Percentiles rank a stretch among this genome's conserved stretches.
phyloP scores from a whole-genome alignment of 2,797 vertebrate species.

The Scyliorhinus canicula region DNA sequence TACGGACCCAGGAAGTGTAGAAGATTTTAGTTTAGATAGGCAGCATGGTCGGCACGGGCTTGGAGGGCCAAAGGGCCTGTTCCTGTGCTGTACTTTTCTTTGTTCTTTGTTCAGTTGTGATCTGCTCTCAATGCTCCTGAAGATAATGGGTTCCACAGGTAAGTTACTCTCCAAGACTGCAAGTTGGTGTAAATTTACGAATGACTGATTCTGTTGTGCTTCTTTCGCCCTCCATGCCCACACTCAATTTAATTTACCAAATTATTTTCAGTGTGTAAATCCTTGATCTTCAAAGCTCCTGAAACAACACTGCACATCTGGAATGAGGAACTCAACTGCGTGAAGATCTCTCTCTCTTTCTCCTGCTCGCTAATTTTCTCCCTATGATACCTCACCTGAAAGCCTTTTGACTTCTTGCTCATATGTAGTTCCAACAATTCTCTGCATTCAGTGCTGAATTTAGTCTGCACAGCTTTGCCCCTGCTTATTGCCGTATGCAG shows the following conservation, averaged over 20 bases:
- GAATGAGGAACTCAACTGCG: too few species aligned
- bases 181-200: neutral
- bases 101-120: too few species aligned
- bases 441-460: neutral
- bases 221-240: neutral
- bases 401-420: neutral
- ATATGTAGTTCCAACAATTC: neutral
- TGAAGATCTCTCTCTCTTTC: neutral
- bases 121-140: neutral
- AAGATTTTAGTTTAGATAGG: too few species aligned
- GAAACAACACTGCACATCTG: neutral
- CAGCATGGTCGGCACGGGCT: too few species aligned
- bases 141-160: neutral
- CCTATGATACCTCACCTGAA: neutral
- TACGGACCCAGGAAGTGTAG: too few species aligned
- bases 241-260: neutral
- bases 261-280: neutral
- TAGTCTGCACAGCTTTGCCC: neutral
- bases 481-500: neutral
- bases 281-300: neutral
- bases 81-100: too few species aligned
- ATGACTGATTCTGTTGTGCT: neutral
- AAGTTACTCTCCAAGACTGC: neutral
- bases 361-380: neutral
- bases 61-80: too few species aligned